Base-by-base conservation (phyloP, 2,888 invertebrate genomes). In the Apamea monoglypha region DNA sequence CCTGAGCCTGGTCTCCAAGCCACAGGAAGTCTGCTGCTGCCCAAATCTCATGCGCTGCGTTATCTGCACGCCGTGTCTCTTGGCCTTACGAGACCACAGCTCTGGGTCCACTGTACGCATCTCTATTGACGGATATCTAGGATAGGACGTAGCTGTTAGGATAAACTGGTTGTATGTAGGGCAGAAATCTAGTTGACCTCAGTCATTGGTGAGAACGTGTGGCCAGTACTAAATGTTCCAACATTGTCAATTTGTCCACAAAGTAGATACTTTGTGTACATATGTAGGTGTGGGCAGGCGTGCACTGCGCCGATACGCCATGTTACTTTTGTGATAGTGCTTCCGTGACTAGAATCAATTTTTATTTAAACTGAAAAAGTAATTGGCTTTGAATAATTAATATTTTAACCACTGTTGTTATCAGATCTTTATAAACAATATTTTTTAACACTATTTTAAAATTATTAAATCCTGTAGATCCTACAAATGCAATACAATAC, bases 51-150 rank as follows among this genome's bases (percentile, higher is more conserved):
- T 56, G 10, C 29, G 47, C 16, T 66, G 80, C 6, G 78, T 53
- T 73, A 47, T 32, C 59, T 76, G 64, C 16, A 82, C 53, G 12
- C 5, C 29, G 0, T 56, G 68, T 36, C 71, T 69, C 36, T 83
- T 85, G 10, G 74, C 1, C 36, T 72, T 83, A 7, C 59, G 78
- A 16, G 64, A 80, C 89, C 89, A 89, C 8, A 81, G 29, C 76
- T 82, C 86, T 0, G 90, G 90, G 68, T 89, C 88, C 40, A 89
- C 83, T 12, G 89, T 89, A 0, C 88, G 90, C 89, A 89, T 89
- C 12, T 76, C 14, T 50, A 8, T 53, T 77, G 25, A 36, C 6
- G 40, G 29, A 53, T 7, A 7, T 36, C 25, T 32, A 53, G 5
- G 25, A 25, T 10, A 40, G 25, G 2, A 25, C 8, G 10, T 32